Conservation (phyloP, 2,113 vertebrate species). For the Neolamprologus variostigma region DNA sequence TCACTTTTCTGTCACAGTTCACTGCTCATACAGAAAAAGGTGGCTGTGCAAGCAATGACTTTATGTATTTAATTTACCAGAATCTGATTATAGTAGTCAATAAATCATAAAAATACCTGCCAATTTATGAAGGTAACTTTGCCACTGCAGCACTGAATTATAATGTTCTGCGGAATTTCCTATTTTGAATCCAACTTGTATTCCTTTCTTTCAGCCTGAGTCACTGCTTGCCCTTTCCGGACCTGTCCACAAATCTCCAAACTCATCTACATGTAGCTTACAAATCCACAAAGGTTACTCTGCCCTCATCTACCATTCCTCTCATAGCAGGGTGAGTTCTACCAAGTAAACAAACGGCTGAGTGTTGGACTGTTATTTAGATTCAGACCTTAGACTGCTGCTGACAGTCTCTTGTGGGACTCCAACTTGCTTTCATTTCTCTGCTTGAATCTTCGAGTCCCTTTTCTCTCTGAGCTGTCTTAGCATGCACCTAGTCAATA, state of each 20-base stretch:
- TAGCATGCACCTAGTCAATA: conserved; percentile 10
- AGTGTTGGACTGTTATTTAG: conserved; percentile 9
- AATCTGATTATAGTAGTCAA: neutral
- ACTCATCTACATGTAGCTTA: conserved; percentile 21
- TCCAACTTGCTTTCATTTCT: conserved; percentile 31
- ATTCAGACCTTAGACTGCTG: conserved; percentile 30
- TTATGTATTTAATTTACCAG: neutral
- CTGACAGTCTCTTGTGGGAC: conserved; percentile 25
- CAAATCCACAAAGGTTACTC: conserved; percentile 17
- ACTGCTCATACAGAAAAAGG: neutral
- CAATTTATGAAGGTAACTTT: neutral
- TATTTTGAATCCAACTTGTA: neutral
- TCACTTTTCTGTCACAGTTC: neutral
- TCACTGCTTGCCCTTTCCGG: conserved; percentile 12
- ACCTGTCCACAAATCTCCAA: neutral
- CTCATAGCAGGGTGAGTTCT: neutral
- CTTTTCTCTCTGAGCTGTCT: neutral
- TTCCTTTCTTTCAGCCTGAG: neutral
- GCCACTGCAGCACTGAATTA: neutral
- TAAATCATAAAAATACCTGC: neutral
- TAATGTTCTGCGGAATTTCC: neutral
- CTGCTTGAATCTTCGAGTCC: conserved; percentile 11
- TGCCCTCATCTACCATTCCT: conserved; percentile 33
- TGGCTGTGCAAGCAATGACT: neutral
- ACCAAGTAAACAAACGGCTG: conserved; percentile 25